These are phyloP conservation scores for Cylloceria caligata DNA, from an alignment of 2,888 invertebrate genomes.

Conservation along the genomic window DNA sequence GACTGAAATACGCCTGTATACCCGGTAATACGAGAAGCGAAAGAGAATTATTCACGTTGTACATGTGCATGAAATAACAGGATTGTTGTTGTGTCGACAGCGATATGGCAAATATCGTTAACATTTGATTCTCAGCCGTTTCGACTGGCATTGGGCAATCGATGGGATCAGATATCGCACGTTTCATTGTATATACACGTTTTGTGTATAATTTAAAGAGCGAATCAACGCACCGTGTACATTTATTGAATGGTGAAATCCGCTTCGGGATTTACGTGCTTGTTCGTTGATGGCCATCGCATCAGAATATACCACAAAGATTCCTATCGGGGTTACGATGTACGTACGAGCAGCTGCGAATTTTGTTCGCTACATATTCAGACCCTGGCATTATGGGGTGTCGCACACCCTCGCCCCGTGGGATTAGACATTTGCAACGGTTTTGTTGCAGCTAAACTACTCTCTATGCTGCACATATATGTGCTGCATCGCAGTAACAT, in stretches of 20 bases:
- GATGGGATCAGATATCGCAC: conserved; percentile 22
- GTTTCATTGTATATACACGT: background rate
- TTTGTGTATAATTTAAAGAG: conserved; percentile 12
- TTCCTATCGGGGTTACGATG: conserved; percentile 49
- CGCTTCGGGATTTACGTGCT: conserved; percentile 35
- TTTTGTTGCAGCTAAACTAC: conserved; percentile 29
- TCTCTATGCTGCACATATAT: background rate
- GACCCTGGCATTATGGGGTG: conserved; percentile 35
- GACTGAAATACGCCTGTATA: conserved; percentile 91
- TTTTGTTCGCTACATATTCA: conserved; percentile 49
- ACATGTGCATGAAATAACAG: conserved; percentile 17
- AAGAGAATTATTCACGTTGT: conserved; percentile 1
- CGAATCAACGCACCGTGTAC: conserved; percentile 4
- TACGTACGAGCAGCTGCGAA: conserved; percentile 63
- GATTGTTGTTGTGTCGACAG: background rate
- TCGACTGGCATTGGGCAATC: conserved; percentile 30
- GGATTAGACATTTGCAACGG: conserved; percentile 63
- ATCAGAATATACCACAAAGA: conserved; percentile 39
- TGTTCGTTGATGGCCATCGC: conserved; percentile 22
- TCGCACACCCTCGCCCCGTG: conserved; percentile 54
- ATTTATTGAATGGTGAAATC: conserved; percentile 17
- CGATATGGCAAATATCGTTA: conserved; percentile 14
- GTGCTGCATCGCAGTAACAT: background rate
- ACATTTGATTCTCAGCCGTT: conserved; percentile 21
- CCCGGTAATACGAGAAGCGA: conserved; percentile 86